Conservation (phyloP, 2,888 invertebrate species). For the Amphipoea oculea region DNA sequence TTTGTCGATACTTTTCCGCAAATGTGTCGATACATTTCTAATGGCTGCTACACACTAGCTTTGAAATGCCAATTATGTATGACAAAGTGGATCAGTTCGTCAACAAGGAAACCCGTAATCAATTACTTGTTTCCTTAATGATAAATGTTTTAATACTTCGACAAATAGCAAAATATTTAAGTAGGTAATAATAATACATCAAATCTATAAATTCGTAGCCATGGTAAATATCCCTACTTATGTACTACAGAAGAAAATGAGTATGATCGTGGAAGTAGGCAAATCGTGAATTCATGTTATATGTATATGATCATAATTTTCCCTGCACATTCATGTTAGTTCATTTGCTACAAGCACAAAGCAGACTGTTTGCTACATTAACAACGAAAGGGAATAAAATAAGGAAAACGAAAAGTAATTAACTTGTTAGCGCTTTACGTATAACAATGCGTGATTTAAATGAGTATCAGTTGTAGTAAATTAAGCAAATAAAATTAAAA, state of each 20-base stretch:
- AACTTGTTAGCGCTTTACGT: conserved; percentile 5
- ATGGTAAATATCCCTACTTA: not conserved
- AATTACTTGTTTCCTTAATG: conserved; percentile 2
- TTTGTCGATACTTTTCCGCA: conserved; percentile 55
- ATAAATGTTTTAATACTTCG: not conserved
- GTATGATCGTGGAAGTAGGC: not conserved
- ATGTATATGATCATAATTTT: not conserved
- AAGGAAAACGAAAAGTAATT: conserved; percentile 35
- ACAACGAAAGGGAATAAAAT: conserved; percentile 7
- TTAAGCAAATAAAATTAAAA: not conserved
- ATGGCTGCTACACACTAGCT: not conserved
- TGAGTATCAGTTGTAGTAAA: conserved; percentile 17
- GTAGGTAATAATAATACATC: not conserved
- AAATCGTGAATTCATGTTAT: not conserved
- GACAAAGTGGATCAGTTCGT: conserved; percentile 16
- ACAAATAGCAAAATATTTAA: conserved; percentile 2
- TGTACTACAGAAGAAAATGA: not conserved
- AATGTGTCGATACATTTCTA: conserved; percentile 27
- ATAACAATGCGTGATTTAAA: conserved; percentile 12
- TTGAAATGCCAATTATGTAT: not conserved
- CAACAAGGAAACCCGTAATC: conserved; percentile 21
- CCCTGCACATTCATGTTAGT: not conserved
- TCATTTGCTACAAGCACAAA: not conserved
- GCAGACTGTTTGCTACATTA: not conserved
- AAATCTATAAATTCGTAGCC: not conserved